Evolutionary conservation across 1,140 invertebrate genomes (phyloP).

Genomic region (Diorhabda sublineata): DNA sequence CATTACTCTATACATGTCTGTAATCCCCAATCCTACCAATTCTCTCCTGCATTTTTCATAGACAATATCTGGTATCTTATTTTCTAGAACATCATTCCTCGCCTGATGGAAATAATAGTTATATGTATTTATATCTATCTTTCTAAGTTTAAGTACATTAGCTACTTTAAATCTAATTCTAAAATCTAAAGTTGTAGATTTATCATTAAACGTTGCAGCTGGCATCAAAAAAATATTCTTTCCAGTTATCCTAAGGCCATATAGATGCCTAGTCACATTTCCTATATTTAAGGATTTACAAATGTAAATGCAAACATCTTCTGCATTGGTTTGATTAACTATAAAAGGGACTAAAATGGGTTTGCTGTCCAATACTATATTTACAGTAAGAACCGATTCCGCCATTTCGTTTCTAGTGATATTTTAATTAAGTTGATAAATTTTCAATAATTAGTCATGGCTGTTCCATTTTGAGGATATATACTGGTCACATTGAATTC

Average conservation of each 20-base stretch:
- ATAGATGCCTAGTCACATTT: constrained; percentile 71
- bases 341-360: constrained; percentile 42
- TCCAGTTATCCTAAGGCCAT: constrained; percentile 61
- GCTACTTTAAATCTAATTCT: constrained; percentile 73
- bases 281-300: constrained; percentile 67
- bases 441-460: too few relatives aligned
- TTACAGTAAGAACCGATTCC: constrained; percentile 32
- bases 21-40: constrained; percentile 74
- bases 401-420: constrained; percentile 25
- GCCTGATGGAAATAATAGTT: constrained; percentile 85
- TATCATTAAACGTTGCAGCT: constrained; percentile 52
- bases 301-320: constrained; percentile 68
- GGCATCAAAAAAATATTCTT: constrained; percentile 63
- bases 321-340: constrained; percentile 49
- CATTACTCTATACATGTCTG: constrained; percentile 79
- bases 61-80: constrained; percentile 70
- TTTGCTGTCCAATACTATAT: constrained; percentile 46
- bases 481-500: too few relatives aligned
- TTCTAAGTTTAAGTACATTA: constrained; percentile 58
- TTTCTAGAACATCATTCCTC: constrained; percentile 71
- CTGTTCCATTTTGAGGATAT: too few relatives aligned
- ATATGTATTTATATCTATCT: constrained; percentile 68
- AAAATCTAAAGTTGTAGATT: constrained; percentile 63
- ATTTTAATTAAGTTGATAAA: not conserved
- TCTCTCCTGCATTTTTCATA: constrained; percentile 71